Evolutionary conservation across 2,888 invertebrate genomes (phyloP), one percentile per base, ranked within the genome.

Genomic region (Erebia aethiops): DNA sequence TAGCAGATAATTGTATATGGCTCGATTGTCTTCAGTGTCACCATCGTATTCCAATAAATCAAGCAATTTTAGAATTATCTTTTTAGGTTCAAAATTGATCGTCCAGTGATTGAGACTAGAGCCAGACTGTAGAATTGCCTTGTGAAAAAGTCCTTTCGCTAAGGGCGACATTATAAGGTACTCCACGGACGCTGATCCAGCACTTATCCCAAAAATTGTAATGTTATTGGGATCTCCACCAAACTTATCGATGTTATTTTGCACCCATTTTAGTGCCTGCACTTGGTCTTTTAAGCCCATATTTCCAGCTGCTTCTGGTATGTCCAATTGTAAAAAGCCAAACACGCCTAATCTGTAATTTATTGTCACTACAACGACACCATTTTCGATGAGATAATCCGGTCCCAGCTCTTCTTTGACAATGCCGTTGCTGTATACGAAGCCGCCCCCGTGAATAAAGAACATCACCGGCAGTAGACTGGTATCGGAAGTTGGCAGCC

Each of bases 361-460:
- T 7, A 92, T 80, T 1, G 87, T 83, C 1, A 93, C 90, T 2
- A 93, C 77, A 3, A 93, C 82, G 11, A 84, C 84, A 46, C 83
- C 78, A 65, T 87, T 79, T 74, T 87, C 84, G 8, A 90, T 77
- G 1, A 93, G 80, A 68, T 82, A 87, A 68, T 90, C 87, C 1
- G 91, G 89, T 8, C 89, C 90, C 21, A 77, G 77, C 64, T 82
- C 80, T 46, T 78, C 75, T 71, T 84, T 84, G 7, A 79, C 64
- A 7, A 79, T 84, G 18, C 90, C 90, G 61, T 81, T 84, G 4
- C 91, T 89, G 41, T 74, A 71, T 18, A 83, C 72, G 70, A 87
- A 93, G 1, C 87, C 88, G 13, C 92, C 93, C 1, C 89, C 90
- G 60, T 93, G 93, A 58, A 93, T 84, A 66, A 76, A 83, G 0